Conservation (phyloP, 2,797 vertebrate species). For the Gastrophryne carolinensis region DNA sequence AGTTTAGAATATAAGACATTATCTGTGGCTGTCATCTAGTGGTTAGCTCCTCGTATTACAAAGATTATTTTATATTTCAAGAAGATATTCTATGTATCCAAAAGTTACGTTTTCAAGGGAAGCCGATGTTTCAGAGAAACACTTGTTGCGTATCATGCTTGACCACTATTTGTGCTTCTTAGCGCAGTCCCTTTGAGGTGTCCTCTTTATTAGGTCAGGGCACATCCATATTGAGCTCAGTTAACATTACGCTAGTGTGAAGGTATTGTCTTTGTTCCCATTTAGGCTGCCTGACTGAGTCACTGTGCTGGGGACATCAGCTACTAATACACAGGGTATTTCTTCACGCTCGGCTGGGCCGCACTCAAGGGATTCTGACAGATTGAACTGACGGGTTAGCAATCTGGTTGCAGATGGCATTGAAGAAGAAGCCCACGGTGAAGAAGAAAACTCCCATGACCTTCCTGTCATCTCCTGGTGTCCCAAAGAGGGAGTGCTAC, state of each 20-base stretch:
- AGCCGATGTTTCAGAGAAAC: conserved; percentile 60
- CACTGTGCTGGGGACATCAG: conserved; percentile 67
- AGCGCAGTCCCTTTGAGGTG: conserved; percentile 58
- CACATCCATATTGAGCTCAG: conserved; percentile 59
- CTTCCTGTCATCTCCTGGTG: conserved; percentile 58
- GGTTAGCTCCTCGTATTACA: conserved; percentile 84
- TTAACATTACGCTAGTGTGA: conserved; percentile 67
- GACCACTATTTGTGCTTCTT: conserved; percentile 60
- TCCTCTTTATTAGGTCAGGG: conserved; percentile 69
- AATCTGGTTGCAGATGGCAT: conserved; percentile 72
- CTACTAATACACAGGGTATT: conserved; percentile 65
- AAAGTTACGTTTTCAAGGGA: conserved; percentile 48
- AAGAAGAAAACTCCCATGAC: conserved; percentile 58
- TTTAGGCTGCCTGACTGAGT: conserved; percentile 70
- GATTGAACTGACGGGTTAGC: conserved; percentile 75
- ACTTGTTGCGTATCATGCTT: conserved; percentile 56
- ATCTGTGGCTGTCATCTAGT: conserved; percentile 98
- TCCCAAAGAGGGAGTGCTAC: conserved; percentile 11
- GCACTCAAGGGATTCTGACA: conserved; percentile 70
- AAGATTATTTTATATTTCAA: conserved; percentile 57
- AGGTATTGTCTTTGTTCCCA: conserved; percentile 64
- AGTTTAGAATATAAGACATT: conserved; percentile 71
- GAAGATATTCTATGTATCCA: conserved; percentile 33
- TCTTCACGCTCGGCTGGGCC: conserved; percentile 67
- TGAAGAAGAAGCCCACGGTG: conserved; percentile 57